These are phyloP conservation scores for Archocentrus centrarchus DNA, from an alignment of 2,113 vertebrate genomes.

Conservation along the genomic window DNA sequence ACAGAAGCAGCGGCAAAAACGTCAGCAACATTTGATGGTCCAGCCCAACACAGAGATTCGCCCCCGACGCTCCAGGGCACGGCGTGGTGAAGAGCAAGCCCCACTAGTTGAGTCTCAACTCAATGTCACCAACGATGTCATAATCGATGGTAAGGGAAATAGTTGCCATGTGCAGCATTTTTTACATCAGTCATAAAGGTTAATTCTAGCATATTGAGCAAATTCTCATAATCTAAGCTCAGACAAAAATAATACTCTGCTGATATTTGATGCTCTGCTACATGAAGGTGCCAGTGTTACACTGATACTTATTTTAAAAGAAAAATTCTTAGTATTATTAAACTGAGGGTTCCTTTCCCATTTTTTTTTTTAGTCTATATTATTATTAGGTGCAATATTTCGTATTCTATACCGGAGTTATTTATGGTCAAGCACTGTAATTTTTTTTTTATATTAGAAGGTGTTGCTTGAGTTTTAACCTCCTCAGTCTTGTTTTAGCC, in stretches of 20 bases:
- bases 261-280: background rate
- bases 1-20: constrained; percentile 92
- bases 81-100: constrained; percentile 86
- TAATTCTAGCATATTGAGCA: background rate
- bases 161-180: background rate
- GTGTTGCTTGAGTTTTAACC: background rate
- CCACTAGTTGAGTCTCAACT: constrained; percentile 84
- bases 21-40: constrained; percentile 92
- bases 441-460: background rate
- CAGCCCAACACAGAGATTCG: constrained; percentile 91
- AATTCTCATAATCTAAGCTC: background rate
- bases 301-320: background rate
- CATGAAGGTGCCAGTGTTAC: background rate
- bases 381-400: background rate
- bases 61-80: constrained; percentile 80
- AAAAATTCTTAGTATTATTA: background rate
- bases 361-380: background rate
- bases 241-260: background rate
- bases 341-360: too few relatives aligned
- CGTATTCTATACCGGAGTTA: background rate
- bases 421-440: background rate
- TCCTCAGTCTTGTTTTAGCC: background rate
- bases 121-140: constrained; percentile 73
- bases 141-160: constrained; percentile 85
- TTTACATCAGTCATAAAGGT: background rate